Base-by-base conservation (phyloP, 30 jellyfish, hydroid and myxozoan species). In the Chrysaora quinquecirrha region DNA sequence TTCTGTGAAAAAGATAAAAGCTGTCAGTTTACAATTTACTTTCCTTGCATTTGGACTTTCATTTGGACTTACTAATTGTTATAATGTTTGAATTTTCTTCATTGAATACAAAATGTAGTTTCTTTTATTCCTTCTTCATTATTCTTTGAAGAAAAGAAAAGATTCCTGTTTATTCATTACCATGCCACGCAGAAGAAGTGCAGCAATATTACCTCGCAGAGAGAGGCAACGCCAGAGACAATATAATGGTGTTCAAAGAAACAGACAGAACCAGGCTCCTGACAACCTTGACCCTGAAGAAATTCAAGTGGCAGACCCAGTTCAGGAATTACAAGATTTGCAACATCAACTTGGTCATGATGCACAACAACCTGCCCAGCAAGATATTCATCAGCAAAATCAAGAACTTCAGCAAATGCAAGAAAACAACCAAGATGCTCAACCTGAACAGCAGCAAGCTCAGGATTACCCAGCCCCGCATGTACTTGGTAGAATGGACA, bases 401-500 rank as follows among this genome's bases (percentile, higher is more conserved):
- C 58, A 9, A 6, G 58, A 43, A 9, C 9, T 16, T 43, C 58
- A 43, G 16, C 58, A 9, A 43, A 43, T 43, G 58, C 58, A 43
- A 43, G 58, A 43, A 43, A 16, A 43, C 58, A 43, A 43, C 58
- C 58, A 43, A 43, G 58, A 43, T 43, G 58, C 58, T 9, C 58
- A 43, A 43, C 58, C 58, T 43, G 12, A 43, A 43, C 58, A 43
- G 58, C 58, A n/a, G n/a, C n/a, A n/a, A n/a, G n/a, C 58, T 43
- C 58, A 43, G 58, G 58, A 43, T 43, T 43, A 43, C 58, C 58
- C 58, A 43, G 58, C 58, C 16, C 58, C 58, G 58, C 58, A 43
- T 43, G 58, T 43, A 43, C 16, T 43, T 6, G 58, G 58, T 16
- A 43, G 16, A 43, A 43, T 43, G 58, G 58, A 43, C 58, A 6